Evolutionary conservation across 1,140 invertebrate genomes (phyloP).

Genomic region (Drosophila tristis): DNA sequence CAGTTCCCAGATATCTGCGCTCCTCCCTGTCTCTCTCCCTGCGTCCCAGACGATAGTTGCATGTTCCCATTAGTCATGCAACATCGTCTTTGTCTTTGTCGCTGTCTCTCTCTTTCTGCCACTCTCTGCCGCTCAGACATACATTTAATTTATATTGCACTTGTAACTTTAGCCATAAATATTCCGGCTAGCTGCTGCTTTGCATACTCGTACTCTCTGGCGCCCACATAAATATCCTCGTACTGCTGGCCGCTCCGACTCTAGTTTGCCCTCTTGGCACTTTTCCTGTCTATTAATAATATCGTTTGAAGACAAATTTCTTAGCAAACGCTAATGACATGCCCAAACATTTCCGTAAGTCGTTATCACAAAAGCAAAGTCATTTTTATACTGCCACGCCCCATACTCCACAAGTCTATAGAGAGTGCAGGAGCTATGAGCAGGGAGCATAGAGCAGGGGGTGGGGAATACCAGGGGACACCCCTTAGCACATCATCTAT

Average conservation of each 20-base stretch:
- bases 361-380: constrained; percentile 82
- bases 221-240: constrained; percentile 62
- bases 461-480: constrained; percentile 4
- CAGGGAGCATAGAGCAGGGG: too few species aligned
- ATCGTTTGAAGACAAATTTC: constrained; percentile 68
- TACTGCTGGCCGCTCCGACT: constrained; percentile 5
- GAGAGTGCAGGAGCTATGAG: too few species aligned
- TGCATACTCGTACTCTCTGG: constrained; percentile 53
- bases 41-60: constrained; percentile 1
- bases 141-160: constrained; percentile 74
- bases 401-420: neutral
- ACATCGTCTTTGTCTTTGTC: constrained; percentile 21
- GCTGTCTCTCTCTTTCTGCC: neutral
- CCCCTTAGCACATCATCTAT: constrained; percentile 69
- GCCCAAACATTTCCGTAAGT: constrained; percentile 83
- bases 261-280: neutral
- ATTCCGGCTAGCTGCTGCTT: constrained; percentile 44
- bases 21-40: too few species aligned
- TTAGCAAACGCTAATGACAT: constrained; percentile 75
- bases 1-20: constrained; percentile 5
- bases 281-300: constrained; percentile 66
- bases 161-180: constrained; percentile 75
- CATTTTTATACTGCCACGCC: constrained; percentile 77
- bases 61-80: constrained; percentile 49
- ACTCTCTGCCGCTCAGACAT: constrained; percentile 6